Evolutionary conservation across 2,797 vertebrate species (phyloP).

Genomic region (Ciconia nigra): DNA sequence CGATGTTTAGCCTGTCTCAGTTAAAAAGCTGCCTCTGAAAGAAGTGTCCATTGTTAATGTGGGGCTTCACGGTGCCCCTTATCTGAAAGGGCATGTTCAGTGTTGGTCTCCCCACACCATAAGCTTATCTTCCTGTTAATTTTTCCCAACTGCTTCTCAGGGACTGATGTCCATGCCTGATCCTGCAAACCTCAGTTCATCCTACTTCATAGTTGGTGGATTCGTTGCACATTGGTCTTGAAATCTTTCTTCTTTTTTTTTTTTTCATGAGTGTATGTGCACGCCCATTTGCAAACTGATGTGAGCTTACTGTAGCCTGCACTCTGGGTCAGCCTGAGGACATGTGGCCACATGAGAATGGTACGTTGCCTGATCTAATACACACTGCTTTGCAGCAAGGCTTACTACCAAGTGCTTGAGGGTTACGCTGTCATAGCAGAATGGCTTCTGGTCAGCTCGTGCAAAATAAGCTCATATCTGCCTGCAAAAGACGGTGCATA

Average conservation of each 20-base stretch:
- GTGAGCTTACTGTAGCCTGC: conserved; percentile 47
- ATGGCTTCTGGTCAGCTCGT: conserved; percentile 35
- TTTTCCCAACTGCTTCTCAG: neutral
- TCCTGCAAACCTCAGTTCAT: neutral
- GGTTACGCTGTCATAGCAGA: neutral
- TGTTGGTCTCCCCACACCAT: neutral
- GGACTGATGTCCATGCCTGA: neutral
- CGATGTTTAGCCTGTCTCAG: neutral
- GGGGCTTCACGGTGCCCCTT: neutral
- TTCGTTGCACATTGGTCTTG: conserved; percentile 12
- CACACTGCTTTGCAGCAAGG: conserved; percentile 28
- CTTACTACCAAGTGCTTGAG: neutral
- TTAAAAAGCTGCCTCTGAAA: neutral
- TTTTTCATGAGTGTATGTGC: neutral
- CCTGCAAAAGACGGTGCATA: conserved; percentile 39
- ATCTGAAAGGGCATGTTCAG: neutral
- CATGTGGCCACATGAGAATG: conserved; percentile 2
- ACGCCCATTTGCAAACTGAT: conserved; percentile 37
- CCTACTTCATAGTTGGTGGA: neutral
- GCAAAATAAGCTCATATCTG: conserved; percentile 52
- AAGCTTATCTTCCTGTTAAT: neutral
- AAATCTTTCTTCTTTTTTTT: neutral
- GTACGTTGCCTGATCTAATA: neutral
- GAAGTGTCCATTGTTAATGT: neutral
- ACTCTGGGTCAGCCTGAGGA: conserved; percentile 31